A percentile compares a stretch with the other conserved stretches of the same genome.
Conservation (phyloP, 2,113 vertebrate genomes). For the Ondatra zibethicus region DNA sequence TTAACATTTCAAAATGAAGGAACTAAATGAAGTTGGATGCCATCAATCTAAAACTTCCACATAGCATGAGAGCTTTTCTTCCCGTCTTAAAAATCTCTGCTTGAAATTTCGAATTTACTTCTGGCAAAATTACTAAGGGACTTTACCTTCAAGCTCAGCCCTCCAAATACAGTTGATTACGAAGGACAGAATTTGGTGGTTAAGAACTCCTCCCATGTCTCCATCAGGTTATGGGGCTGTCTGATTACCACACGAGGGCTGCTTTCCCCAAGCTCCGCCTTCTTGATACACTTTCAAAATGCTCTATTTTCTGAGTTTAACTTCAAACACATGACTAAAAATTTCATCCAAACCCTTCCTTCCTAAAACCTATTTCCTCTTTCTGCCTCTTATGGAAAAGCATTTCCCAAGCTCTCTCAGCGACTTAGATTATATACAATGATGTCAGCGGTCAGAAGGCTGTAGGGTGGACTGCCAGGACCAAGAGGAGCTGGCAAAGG, state of each 20-base stretch:
- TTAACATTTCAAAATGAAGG: slow-evolving; percentile 29
- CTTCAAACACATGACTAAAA: background rate
- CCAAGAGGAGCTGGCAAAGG: background rate
- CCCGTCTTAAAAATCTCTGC: background rate
- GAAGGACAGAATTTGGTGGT: background rate
- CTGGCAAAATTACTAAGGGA: background rate
- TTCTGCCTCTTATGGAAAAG: background rate
- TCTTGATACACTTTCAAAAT: background rate
- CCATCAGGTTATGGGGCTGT: background rate
- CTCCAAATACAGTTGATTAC: background rate
- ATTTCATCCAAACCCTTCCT: background rate
- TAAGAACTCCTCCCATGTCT: background rate
- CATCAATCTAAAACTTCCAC: background rate
- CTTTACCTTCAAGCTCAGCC: background rate
- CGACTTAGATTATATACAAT: background rate
- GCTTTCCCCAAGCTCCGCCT: background rate
- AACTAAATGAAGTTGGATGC: background rate
- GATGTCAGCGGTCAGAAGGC: background rate
- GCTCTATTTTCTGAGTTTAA: background rate
- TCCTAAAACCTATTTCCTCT: background rate
- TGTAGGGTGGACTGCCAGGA: too few species aligned
- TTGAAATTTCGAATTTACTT: background rate
- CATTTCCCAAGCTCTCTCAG: background rate
- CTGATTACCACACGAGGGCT: background rate
- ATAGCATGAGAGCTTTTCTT: background rate